phyloP scores from a whole-genome alignment of 2,797 vertebrate genomes.

The Pseudomugil tenellus region DNA sequence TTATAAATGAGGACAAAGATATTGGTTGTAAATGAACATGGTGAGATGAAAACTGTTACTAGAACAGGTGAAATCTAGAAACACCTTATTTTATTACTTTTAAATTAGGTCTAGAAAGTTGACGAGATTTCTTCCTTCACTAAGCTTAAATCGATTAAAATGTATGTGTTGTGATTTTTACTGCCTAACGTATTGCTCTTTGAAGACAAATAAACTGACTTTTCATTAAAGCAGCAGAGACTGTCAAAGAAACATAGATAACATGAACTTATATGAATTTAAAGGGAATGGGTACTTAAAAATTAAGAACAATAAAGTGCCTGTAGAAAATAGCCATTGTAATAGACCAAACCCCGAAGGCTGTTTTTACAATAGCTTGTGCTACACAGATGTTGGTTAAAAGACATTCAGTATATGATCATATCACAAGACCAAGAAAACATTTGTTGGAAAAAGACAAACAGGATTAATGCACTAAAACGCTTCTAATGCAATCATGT shows the following conservation, averaged over 20 bases:
- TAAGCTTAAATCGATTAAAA: neutral
- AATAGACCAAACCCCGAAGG: neutral
- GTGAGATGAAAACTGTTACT: slow-evolving; percentile 14
- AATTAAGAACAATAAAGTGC: neutral
- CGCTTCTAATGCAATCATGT: neutral
- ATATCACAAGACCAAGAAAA: neutral
- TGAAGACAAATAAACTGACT: neutral
- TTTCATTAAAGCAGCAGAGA: neutral
- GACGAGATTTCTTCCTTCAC: neutral
- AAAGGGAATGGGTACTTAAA: neutral
- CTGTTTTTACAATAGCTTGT: neutral
- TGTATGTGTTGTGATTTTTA: neutral
- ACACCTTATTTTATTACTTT: no score
- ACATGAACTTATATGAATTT: neutral
- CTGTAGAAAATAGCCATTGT: neutral
- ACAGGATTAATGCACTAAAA: neutral
- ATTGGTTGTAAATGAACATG: neutral
- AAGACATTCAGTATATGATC: neutral
- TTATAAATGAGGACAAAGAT: neutral
- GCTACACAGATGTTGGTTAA: neutral
- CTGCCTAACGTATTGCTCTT: no score
- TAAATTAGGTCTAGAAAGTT: neutral
- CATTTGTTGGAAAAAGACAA: neutral
- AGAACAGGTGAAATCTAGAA: neutral
- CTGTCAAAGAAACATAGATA: neutral